These are phyloP conservation scores for Apis mellifera DNA, from an alignment of 1,140 invertebrate genomes.

Conservation along the genomic window DNA sequence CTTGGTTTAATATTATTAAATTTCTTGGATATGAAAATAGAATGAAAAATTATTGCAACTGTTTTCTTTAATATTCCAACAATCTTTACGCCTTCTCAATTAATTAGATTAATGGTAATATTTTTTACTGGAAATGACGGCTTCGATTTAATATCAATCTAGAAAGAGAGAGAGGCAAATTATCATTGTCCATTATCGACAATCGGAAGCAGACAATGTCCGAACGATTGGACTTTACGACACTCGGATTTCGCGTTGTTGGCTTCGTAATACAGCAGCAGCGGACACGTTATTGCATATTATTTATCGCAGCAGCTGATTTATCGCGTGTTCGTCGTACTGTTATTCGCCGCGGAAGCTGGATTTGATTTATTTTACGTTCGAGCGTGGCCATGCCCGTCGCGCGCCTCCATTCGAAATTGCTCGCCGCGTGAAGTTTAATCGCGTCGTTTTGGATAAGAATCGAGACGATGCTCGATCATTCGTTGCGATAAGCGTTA, in stretches of 20 bases:
- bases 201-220: no score
- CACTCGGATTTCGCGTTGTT: not conserved
- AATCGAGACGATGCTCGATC: not conserved
- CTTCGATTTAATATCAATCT: no score
- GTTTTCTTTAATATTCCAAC: no score
- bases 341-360: slow-evolving; percentile 13
- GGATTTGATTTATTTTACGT: slow-evolving; percentile 3
- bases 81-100: no score
- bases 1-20: no score
- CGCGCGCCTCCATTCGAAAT: not conserved
- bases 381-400: not conserved
- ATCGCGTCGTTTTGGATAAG: not conserved
- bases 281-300: not conserved
- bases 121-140: no score
- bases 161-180: no score
- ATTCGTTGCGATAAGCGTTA: not conserved
- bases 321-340: slow-evolving; percentile 12
- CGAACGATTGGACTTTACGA: slow-evolving; percentile 1
- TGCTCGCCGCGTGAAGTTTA: not conserved
- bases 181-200: not conserved
- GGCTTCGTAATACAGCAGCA: slow-evolving; percentile 8
- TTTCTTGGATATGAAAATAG: no score
- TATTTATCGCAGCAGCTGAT: slow-evolving; percentile 30
- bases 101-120: no score
- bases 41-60: no score